Evolutionary conservation across 1,140 invertebrate genomes (phyloP), one percentile per base, ranked within the genome.

Genomic region (Daktulosphaira vitifoliae): DNA sequence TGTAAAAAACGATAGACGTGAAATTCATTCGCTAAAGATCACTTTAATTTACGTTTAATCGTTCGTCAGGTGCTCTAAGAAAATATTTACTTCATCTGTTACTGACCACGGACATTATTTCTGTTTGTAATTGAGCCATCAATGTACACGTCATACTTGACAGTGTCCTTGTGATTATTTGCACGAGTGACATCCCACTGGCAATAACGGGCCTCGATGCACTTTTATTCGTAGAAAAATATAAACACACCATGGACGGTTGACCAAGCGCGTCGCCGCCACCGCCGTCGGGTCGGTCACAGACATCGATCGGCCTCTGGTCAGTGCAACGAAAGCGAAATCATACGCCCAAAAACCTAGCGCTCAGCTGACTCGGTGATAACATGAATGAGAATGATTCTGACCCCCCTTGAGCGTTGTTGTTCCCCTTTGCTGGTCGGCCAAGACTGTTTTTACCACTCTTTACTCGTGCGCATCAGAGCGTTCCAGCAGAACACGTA

Each of bases 401-500:
- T 20, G 29, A 54, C 52, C 20, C 53, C 37, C 22, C 22, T 37
- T 16, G 11, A 7, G n/a, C n/a, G 4, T 15, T 5, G 39, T 16
- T 16, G 39, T 15, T 15, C 39, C n/a, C 4, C 9, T 11, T 15
- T 5, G 39, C 39, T 7, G 23, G 56, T 22, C 42, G 39, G 26
- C 8, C 39, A 59, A 62, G 56, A 62, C 56, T 23, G 56, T 62
- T 46, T 48, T 62, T 44, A 4, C 39, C 26, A 23, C 56, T 62
- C 56, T 62, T 62, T 62, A 62, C 56, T 62, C 56, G 56, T 48
- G 56, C 56, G 56, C 56, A 46, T 62, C 56, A 48, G 56, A 46
- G n/a, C 56, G 56, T 62, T 48, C 56, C 56, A 18, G 56, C 16
- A 62, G 25, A 33, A 48, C 56, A n/a, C 8, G 56, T 22, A 48